Percentiles rank a stretch among this genome's conserved stretches.
These are phyloP conservation scores for Campylorhamphus procurvoides DNA, from an alignment of 2,113 vertebrate genomes.

Conservation along the genomic window DNA sequence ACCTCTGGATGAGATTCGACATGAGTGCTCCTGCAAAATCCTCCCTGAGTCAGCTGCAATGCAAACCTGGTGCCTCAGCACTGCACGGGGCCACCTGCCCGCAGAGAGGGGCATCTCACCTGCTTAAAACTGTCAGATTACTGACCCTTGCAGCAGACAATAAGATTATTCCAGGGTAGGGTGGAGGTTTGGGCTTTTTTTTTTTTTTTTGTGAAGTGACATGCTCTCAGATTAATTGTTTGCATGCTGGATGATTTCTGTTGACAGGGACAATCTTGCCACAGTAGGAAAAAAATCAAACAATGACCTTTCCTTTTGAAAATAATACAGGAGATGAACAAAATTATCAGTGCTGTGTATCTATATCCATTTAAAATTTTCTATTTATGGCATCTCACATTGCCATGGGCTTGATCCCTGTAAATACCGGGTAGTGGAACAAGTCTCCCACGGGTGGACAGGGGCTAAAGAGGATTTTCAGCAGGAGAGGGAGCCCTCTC, in stretches of 20 bases:
- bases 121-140: neutral
- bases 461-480: conserved; percentile 3
- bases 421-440: neutral
- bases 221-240: neutral
- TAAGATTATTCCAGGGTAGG: neutral
- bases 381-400: neutral
- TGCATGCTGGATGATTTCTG: neutral
- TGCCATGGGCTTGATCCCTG: neutral
- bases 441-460: neutral
- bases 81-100: neutral
- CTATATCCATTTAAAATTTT: neutral
- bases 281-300: neutral
- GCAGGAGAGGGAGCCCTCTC: conserved; percentile 49
- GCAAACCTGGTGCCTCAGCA: neutral
- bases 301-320: neutral
- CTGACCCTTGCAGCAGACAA: neutral
- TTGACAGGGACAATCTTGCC: neutral
- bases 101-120: neutral
- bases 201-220: neutral
- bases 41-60: neutral
- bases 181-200: neutral
- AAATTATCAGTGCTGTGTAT: neutral
- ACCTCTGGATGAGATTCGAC: neutral
- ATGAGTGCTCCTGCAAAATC: neutral
- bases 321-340: neutral